Conservation (phyloP, 2,888 invertebrate species). For the Sericinus montela region DNA sequence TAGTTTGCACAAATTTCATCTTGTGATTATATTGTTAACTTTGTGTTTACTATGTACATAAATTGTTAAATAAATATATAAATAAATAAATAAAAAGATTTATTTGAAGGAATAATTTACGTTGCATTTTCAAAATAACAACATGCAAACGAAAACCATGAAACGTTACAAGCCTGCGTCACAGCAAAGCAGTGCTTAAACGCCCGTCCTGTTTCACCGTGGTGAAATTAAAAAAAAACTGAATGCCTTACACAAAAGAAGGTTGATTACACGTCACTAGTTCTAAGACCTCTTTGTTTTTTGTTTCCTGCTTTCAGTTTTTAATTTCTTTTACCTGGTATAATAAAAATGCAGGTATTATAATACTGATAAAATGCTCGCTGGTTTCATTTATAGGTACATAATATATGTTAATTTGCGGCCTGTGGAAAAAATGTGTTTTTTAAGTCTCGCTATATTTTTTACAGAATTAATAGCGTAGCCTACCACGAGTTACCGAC, state of each 20-base stretch:
- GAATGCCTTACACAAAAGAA: slow-evolving; percentile 51
- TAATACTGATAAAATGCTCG: neutral
- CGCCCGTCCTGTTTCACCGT: slow-evolving; percentile 22
- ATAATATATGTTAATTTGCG: too few species aligned
- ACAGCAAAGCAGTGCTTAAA: slow-evolving; percentile 13
- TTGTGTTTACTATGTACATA: too few species aligned
- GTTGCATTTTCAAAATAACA: slow-evolving; percentile 16
- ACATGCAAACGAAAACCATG: slow-evolving; percentile 12
- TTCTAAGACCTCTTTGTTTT: slow-evolving; percentile 52
- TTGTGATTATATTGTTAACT: too few species aligned
- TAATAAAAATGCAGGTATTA: slow-evolving; percentile 4
- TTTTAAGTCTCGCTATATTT: too few species aligned
- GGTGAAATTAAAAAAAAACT: slow-evolving; percentile 50
- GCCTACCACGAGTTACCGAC: too few species aligned
- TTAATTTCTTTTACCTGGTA: slow-evolving; percentile 22
- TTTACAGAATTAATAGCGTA: too few species aligned
- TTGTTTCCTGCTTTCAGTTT: slow-evolving; percentile 36
- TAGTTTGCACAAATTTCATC: too few species aligned
- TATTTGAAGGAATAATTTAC: slow-evolving; percentile 10
- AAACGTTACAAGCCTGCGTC: slow-evolving; percentile 9
- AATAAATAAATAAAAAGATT: slow-evolving; percentile 7
- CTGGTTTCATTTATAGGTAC: too few species aligned
- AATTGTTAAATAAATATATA: too few species aligned
- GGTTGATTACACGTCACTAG: slow-evolving; percentile 63
- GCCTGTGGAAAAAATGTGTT: too few species aligned